A percentile compares a stretch with the other conserved stretches of the same genome.
These are phyloP conservation scores for Astreopora myriophthalma DNA, from an alignment of 64 coral and sea anemone species.

Conservation along the genomic window DNA sequence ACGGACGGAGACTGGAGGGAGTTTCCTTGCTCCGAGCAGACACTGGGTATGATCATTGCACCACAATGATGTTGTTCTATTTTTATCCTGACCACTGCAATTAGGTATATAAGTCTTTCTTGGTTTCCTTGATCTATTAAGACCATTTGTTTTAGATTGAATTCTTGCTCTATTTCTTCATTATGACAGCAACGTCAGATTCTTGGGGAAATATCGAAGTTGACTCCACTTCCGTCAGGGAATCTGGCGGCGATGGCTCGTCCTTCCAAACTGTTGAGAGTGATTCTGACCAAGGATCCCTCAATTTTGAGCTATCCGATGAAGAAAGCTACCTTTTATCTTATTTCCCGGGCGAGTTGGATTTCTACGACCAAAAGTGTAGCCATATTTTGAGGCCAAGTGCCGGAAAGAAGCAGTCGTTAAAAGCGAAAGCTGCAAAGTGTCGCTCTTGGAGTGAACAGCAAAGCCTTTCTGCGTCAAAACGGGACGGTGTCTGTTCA, in stretches of 20 bases:
- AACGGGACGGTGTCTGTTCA: background rate
- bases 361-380: constrained; percentile 48
- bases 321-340: background rate
- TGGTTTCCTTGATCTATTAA: background rate
- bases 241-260: background rate
- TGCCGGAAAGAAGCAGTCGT: background rate
- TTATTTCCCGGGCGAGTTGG: constrained; percentile 22
- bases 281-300: background rate
- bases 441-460: background rate
- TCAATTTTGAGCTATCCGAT: constrained; percentile 12
- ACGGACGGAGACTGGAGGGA: no score
- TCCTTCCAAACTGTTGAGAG: background rate
- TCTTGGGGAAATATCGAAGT: background rate
- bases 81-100: constrained; percentile 3
- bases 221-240: no score
- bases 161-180: background rate
- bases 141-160: background rate
- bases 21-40: background rate
- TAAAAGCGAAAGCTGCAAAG: background rate
- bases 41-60: background rate
- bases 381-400: constrained; percentile 7
- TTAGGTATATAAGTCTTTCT: background rate
- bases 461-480: background rate
- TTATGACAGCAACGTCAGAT: background rate
- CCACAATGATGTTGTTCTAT: background rate